These are phyloP conservation scores for Meloidogyne exigua DNA, from an alignment of 1,140 invertebrate species.

Conservation along the genomic window DNA sequence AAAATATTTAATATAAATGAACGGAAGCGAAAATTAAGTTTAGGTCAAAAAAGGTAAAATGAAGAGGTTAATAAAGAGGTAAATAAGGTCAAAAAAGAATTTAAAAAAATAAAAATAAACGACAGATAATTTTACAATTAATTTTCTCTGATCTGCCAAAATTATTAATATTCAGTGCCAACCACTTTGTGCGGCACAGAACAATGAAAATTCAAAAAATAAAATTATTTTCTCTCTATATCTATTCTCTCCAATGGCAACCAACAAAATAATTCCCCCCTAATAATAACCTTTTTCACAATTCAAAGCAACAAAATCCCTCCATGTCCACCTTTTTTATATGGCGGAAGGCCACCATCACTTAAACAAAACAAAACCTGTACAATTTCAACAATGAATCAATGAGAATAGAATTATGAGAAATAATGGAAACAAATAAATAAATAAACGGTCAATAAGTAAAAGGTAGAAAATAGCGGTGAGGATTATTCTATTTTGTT, in stretches of 20 bases:
- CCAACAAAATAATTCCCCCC: not conserved
- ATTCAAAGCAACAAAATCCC: not conserved
- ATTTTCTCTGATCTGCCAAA: not conserved
- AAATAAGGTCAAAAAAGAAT: not conserved
- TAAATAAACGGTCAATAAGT: not conserved
- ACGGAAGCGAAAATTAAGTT: not conserved
- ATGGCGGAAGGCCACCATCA: conserved; percentile 3
- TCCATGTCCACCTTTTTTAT: not conserved
- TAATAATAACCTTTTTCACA: not conserved
- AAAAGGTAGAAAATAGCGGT: not conserved
- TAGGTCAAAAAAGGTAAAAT: not conserved
- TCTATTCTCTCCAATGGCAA: not conserved
- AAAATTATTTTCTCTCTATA: not conserved
- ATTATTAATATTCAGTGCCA: not conserved
- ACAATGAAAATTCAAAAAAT: not conserved
- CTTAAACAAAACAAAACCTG: not conserved
- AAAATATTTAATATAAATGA: no score
- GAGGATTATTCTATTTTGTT: not conserved
- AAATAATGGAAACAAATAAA: conserved; percentile 1
- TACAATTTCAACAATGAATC: not conserved
- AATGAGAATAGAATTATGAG: not conserved
- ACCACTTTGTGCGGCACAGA: not conserved
- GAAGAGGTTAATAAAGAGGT: not conserved
- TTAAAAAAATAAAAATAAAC: not conserved
- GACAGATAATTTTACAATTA: not conserved